Evolutionary conservation across 2,797 vertebrate species (phyloP), one percentile per base, ranked within the genome.

Genomic region (Scolopax rusticola): DNA sequence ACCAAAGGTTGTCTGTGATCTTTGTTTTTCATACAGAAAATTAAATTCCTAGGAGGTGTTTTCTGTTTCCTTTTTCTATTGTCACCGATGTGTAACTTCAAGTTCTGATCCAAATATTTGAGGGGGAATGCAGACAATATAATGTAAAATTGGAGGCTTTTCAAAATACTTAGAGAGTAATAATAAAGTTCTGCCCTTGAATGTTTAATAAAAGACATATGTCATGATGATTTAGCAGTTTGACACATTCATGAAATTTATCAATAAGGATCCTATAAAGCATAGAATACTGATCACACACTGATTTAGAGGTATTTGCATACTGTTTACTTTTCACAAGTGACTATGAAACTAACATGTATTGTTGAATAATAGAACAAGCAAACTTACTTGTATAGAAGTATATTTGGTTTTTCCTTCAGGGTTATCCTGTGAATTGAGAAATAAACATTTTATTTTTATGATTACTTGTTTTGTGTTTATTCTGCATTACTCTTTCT

Each of bases 311-410:
- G 32, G 5, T 8, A 18, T 65, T 64, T 84, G 6, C 12, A 32
- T 65, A 4, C 2, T 36, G 30, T 61, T 77, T 86, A 14, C 21
- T 81, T 75, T 76, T 88, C 38, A 69, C 4, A 63, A 21, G 23
- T 64, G 5, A 38, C 33, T 64, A 25, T 25, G 20, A 54, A 81
- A 51, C 8, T 6, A 73, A 47, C 8, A 54, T 2, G 1, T 24
- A 56, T 57, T 71, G 24, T 20, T 68, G 48, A 90, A 54, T 40
- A 57, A 78, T 5, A 81, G 47, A 81, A 75, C 7, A 91, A 73
- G 15, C 11, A 86, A 24, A 93, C 96, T 95, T 89, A 97, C 96
- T 73, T 84, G 63, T 91, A n/a, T 61, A n/a, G 25, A 89, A 56
- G 4, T 59, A 38, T 92, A 82, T 36, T 23, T 85, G n/a, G 2